A percentile compares a stretch with the other conserved stretches of the same genome.
These are phyloP conservation scores for Dasypogon diadema DNA, from an alignment of 2,888 invertebrate genomes.

Conservation along the genomic window DNA sequence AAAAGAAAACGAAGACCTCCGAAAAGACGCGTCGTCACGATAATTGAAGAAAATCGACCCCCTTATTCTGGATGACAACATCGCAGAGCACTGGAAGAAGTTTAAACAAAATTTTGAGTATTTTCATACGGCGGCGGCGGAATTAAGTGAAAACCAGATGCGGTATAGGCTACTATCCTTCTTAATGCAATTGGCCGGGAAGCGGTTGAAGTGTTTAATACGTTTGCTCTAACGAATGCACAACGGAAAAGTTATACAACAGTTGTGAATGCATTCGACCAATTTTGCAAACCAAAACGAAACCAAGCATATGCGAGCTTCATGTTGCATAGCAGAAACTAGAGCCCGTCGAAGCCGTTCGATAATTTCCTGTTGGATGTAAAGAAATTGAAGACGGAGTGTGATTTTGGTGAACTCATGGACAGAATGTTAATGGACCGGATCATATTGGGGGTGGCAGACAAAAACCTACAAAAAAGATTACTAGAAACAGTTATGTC, in stretches of 20 bases:
- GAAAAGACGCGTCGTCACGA: no score
- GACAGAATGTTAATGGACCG: neutral
- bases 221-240: no score
- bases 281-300: neutral
- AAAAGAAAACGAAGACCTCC: no score
- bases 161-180: slow-evolving; percentile 54
- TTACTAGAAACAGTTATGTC: no score
- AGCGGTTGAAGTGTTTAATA: no score
- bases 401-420: neutral
- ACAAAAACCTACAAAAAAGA: no score
- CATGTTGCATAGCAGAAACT: neutral
- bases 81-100: slow-evolving; percentile 2
- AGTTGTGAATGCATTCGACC: neutral
- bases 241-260: slow-evolving; percentile 1
- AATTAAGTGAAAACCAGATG: slow-evolving; percentile 58
- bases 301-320: slow-evolving; percentile 10
- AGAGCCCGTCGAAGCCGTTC: neutral
- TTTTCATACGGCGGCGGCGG: slow-evolving; percentile 58
- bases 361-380: slow-evolving; percentile 13
- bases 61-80: neutral
- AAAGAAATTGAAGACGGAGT: neutral
- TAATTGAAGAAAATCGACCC: neutral
- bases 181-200: no score
- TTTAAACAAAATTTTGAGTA: neutral
- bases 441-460: neutral